Evolutionary conservation across 2,113 vertebrate species (phyloP), one percentile per base, ranked within the genome.

Genomic region (Anseranas semipalmata): DNA sequence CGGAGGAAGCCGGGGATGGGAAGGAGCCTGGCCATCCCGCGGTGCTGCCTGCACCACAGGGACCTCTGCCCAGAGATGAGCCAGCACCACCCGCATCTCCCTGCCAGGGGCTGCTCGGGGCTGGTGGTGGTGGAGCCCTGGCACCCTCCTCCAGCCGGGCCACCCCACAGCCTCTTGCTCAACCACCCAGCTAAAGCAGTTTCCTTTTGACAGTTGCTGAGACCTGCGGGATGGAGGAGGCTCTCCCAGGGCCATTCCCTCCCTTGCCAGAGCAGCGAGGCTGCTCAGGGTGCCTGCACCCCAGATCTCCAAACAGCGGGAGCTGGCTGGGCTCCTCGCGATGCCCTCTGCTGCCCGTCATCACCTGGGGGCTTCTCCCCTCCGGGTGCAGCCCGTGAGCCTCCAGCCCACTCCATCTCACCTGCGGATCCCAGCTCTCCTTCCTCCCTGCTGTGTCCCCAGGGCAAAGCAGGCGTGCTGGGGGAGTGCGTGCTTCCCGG

Each of bases 381-480:
- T 25, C 55, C 12, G 28, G 4, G 18, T 19, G 41, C 16, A 28
- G 32, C 17, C 17, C 33, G 17, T 21, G 9, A 46, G 55, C 32
- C 32, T 13, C 32, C 24, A 24, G 22, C 53, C 37, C 32, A n/a
- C 22, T 41, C 22, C 30, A 9, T 33, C 21, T 25, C 41, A 33
- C 24, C 32, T 22, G 10, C 33, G 1, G 32, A 1, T 76, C 39
- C 43, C 85, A 59, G 25, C 22, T 87, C n/a, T 66, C 41, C 20
- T 32, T 74, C 50, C 8, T 70, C 12, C 50, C 22, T 21, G 19
- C 13, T 2, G 0, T 2, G 12, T 67, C 19, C 35, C n/a, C 63
- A 24, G 24, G 32, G 24, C 0, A 0, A 76, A 39, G 45, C 22
- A 74, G 48, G 20, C 1, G 2, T 18, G 4, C 17, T 4, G 1